A percentile compares a stretch with the other conserved stretches of the same genome.
Conservation (phyloP, 2,113 vertebrate species). For the Bos indicus region DNA sequence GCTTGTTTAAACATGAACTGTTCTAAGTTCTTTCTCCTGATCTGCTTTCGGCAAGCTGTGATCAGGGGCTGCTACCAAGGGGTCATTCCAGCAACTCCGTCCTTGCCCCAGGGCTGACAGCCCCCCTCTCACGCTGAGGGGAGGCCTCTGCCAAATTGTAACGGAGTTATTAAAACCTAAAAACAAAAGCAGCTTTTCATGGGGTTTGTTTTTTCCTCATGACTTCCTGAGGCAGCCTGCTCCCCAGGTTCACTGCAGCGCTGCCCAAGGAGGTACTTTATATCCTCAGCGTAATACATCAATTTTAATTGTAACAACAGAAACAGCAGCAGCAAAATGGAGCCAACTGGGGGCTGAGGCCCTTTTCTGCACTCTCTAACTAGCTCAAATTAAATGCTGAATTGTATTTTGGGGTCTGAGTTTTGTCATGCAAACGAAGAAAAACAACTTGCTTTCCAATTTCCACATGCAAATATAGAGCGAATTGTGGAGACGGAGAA, state of each 20-base stretch:
- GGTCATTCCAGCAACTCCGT: neutral
- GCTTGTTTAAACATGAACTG: neutral
- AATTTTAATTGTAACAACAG: slow-evolving; percentile 76
- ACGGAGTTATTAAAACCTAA: neutral
- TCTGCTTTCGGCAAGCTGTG: neutral
- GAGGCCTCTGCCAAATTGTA: neutral
- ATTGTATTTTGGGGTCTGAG: slow-evolving; percentile 70
- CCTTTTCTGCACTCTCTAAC: slow-evolving; percentile 69
- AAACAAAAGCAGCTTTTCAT: neutral
- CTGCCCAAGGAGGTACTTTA: slow-evolving; percentile 56
- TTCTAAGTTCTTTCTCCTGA: neutral
- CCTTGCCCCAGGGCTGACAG: neutral
- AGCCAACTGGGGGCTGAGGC: slow-evolving; percentile 63
- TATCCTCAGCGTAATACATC: slow-evolving; percentile 71
- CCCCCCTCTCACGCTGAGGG: neutral
- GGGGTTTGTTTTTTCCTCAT: neutral
- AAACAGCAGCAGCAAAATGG: slow-evolving; percentile 39
- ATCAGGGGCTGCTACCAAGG: neutral
- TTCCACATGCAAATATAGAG: slow-evolving; percentile 83
- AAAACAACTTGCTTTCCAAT: slow-evolving; percentile 84
- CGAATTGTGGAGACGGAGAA: slow-evolving; percentile 81
- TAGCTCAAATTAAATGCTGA: slow-evolving; percentile 79
- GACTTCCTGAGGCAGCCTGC: neutral
- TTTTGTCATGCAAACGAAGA: slow-evolving; percentile 85
- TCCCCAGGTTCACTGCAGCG: neutral